A percentile compares a stretch with the other conserved stretches of the same genome.
phyloP scores from a whole-genome alignment of 2,113 vertebrate genomes.

The Passer domesticus region DNA sequence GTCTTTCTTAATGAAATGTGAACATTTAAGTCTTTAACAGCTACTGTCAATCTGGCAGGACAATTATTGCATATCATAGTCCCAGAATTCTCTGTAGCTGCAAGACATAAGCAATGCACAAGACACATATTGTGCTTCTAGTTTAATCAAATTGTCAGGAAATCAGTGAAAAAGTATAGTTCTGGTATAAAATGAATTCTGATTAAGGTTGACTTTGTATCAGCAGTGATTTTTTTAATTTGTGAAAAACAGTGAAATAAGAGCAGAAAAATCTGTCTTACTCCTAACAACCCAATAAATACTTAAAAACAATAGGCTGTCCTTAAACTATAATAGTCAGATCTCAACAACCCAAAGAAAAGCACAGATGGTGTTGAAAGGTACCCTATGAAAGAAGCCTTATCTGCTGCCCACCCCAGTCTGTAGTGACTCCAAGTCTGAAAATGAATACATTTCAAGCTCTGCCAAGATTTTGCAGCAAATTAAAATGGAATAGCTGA shows the following conservation, averaged over 20 bases:
- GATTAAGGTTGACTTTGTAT: not conserved
- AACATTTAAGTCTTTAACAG: not conserved
- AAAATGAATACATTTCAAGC: not conserved
- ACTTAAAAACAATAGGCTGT: not conserved
- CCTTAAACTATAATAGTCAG: not conserved
- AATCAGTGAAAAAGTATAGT: not conserved
- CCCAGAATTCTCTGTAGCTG: not conserved
- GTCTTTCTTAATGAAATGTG: not conserved
- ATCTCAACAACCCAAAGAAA: not conserved
- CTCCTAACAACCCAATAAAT: not conserved
- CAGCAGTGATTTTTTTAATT: not conserved
- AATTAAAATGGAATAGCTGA: constrained; percentile 11
- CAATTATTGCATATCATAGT: not conserved
- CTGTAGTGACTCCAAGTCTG: not conserved
- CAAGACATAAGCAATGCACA: not conserved
- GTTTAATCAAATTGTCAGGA: not conserved
- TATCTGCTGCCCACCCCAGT: not conserved
- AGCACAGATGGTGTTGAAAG: not conserved
- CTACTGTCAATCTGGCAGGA: not conserved
- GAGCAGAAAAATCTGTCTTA: not conserved
- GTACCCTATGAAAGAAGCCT: not conserved
- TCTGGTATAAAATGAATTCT: not conserved
- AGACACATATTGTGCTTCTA: not conserved
- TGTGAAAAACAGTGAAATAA: not conserved
- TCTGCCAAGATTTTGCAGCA: not conserved